A percentile compares a stretch with the other conserved stretches of the same genome.
Conservation (phyloP, 2,113 vertebrate species). For the Hippocampus barbouri region DNA sequence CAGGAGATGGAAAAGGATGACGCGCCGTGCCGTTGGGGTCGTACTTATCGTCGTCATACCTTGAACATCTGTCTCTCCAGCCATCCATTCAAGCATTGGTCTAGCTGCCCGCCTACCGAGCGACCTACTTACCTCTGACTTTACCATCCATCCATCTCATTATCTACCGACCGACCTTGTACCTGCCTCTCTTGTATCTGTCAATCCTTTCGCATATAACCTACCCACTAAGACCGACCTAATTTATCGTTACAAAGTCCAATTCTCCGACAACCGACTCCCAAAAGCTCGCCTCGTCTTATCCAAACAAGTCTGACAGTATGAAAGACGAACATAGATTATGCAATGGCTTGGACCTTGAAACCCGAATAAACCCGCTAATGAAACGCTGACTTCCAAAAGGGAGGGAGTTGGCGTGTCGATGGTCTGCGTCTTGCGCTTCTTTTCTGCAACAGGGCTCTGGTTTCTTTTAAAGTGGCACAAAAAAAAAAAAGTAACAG, state of each 20-base stretch:
- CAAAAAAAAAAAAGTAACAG: constrained; percentile 52
- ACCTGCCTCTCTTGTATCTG: not conserved
- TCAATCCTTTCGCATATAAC: not conserved
- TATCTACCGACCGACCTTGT: not conserved
- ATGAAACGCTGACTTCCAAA: constrained; percentile 44
- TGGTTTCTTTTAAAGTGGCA: constrained; percentile 57
- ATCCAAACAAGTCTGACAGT: not conserved
- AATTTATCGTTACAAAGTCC: not conserved
- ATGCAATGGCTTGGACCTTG: not conserved
- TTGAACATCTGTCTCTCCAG: not conserved
- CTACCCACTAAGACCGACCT: no score
- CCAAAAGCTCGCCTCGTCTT: not conserved
- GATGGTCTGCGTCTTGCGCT: not conserved
- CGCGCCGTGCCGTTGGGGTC: no score
- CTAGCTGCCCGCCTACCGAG: not conserved
- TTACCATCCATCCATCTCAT: not conserved
- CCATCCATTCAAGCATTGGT: not conserved
- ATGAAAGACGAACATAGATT: not conserved
- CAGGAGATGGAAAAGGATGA: no score
- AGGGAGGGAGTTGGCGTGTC: constrained; percentile 32
- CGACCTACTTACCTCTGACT: not conserved
- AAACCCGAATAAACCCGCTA: constrained; percentile 29
- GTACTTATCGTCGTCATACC: not conserved
- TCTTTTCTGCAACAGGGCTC: constrained; percentile 48
- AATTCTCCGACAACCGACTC: not conserved